Evolutionary conservation across 2,888 invertebrate genomes (phyloP).

Genomic region (Cyaniris semiargus): DNA sequence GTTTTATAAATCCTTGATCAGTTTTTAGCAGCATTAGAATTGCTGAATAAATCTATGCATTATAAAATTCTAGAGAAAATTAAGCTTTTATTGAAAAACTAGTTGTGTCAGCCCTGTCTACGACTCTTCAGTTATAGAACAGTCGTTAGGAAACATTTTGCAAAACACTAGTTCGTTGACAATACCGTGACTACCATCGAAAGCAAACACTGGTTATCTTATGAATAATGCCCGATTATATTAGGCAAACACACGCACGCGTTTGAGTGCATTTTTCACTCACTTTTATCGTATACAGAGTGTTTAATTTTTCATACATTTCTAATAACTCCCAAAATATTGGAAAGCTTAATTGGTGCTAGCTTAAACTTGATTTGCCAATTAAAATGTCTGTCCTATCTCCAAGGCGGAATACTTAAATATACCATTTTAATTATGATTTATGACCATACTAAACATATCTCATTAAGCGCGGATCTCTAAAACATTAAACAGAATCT

Average conservation of each 20-base stretch:
- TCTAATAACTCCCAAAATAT: too few relatives aligned
- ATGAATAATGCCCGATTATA: constrained; percentile 79
- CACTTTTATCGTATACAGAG: constrained; percentile 68
- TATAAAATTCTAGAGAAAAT: too few relatives aligned
- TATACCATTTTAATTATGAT: not conserved
- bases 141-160: constrained; percentile 67
- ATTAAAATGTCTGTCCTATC: not conserved
- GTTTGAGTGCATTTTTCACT: constrained; percentile 71
- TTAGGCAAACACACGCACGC: constrained; percentile 72
- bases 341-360: not conserved
- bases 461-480: not conserved
- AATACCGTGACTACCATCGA: constrained; percentile 70
- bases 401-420: not conserved
- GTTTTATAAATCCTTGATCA: too few relatives aligned
- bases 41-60: too few relatives aligned
- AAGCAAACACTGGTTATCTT: constrained; percentile 79
- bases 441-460: not conserved
- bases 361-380: not conserved
- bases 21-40: too few relatives aligned
- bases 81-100: not conserved
- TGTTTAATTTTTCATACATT: constrained; percentile 32
- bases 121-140: constrained; percentile 32
- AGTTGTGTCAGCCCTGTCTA: constrained; percentile 32
- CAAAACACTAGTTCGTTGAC: constrained; percentile 68
- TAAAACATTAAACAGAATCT: constrained; percentile 4